A percentile compares a stretch with the other conserved stretches of the same genome.
Conservation (phyloP, 2,797 vertebrate genomes). For the Microctenopoma stevenorrisi region DNA sequence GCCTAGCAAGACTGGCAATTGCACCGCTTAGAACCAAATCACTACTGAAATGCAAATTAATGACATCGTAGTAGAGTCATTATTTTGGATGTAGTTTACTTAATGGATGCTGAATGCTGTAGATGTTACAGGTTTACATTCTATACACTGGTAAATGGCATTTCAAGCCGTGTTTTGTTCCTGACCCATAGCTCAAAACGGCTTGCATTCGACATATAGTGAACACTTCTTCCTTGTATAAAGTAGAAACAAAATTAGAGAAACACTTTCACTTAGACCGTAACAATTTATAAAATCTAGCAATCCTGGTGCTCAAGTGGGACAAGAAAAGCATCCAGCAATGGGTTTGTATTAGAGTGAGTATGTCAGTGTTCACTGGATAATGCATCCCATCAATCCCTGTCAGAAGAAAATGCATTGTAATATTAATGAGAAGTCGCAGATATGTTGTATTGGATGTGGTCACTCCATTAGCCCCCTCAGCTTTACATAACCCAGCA, state of each 20-base stretch:
- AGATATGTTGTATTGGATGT: constrained; percentile 75
- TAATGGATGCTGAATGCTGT: neutral
- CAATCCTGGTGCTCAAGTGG: constrained; percentile 5
- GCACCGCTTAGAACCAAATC: too few species aligned
- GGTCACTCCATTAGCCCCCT: constrained; percentile 80
- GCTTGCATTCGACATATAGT: neutral
- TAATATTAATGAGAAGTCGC: constrained; percentile 49
- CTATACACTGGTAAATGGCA: neutral
- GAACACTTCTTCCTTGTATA: neutral
- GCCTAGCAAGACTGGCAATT: too few species aligned
- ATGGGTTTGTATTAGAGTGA: constrained; percentile 19
- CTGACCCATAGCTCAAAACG: too few species aligned
- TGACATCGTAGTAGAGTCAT: neutral
- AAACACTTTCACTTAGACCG: neutral
- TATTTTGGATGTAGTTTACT: neutral
- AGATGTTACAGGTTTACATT: neutral
- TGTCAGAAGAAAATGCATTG: constrained; percentile 74
- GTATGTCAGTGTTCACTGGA: constrained; percentile 41
- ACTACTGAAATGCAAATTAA: neutral
- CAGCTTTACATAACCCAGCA: constrained; percentile 79
- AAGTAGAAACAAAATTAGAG: neutral
- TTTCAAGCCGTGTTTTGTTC: neutral
- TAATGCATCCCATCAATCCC: constrained; percentile 77
- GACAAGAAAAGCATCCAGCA: constrained; percentile 14
- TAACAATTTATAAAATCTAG: neutral